Base-by-base conservation (phyloP, 2,797 vertebrate genomes). In the Philypnodon macrostomus region DNA sequence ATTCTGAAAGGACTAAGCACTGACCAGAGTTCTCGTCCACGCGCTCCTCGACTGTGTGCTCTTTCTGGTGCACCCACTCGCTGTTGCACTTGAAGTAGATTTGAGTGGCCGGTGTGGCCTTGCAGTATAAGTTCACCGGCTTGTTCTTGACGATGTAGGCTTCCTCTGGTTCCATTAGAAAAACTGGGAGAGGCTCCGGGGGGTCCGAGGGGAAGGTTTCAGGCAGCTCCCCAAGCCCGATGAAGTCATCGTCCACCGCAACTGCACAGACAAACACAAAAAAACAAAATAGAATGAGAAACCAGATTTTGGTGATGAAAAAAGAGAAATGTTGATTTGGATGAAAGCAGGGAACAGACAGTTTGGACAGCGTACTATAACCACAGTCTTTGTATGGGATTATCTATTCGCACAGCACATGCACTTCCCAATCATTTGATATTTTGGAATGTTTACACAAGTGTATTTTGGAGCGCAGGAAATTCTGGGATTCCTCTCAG, bases 81-180 rank as follows among this genome's bases (percentile, higher is more conserved):
- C 96, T 96, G 86, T 98, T 98, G 85, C 96, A 98, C 77, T 98
- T 98, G 82, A 98, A 98, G 87, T 98, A 98, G 84, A 98, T 98
- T 86, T 98, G 96, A 0, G 96, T 98, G 55, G 96, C 96, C 0
- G 96, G 96, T 35, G 95, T 97, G 7, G 96, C 96, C 72, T 97
- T 97, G 86, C 96, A 98, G 74, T 96, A 95, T 19, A 98, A 85
- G 73, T 95, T 97, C 63, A 98, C 95, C 0, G 96, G 96, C 73
- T 98, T 98, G 83, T 98, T 98, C 89, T 98, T 98, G 63, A 98
- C 95, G 15, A 98, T 97, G 66, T 98, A 98, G 66, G 95, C 95
- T 86, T 98, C 96, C 75, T 98, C 95, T 0, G 96, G 96, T 59
- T 98, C 96, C 48, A 95, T 95, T 53, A 98, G 85, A 67, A 98